Evolutionary conservation across 2,113 vertebrate species (phyloP), one percentile per base, ranked within the genome.

Genomic region (Centrocercus urophasianus): DNA sequence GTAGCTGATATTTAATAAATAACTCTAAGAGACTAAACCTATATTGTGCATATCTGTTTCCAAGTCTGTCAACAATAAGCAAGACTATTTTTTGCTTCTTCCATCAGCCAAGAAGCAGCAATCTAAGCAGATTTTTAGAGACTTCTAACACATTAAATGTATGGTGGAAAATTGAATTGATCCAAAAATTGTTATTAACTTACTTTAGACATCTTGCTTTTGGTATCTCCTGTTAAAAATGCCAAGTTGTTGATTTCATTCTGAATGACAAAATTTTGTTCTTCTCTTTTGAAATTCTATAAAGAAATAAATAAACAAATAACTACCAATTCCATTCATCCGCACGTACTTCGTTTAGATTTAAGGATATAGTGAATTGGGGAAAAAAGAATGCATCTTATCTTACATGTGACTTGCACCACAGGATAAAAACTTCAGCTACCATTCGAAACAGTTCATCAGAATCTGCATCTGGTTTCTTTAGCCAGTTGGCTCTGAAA

Each of bases 191-290:
- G 81, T 59, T 86, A 57, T 83, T 83, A 24, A 98, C 98, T 98
- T 98, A 99, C 99, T 98, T 99, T 99, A 40, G 99, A 98, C 98
- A 99, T 99, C 97, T 99, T 99, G 98, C 98, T 99, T 97, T 99
- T 99, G 97, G 97, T 99, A 95, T 99, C 99, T 83, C 99, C 99
- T 56, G 99, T 99, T 97, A 99, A 98, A 97, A 99, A 99, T 74
- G 99, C 98, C 83, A 99, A 98, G 95, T 99, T 99, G 97, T 99
- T 99, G 97, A 99, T 99, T 98, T 99, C 99, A 97, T 99, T 99
- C 93, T 99, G 99, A 96, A 99, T 99, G 89, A 99, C 99, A 98
- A 99, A 99, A 97, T 99, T 99, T 97, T 99, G 99, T 96, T 99
- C 99, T 96, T 99, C 99, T 96, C 99, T 98, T 98, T 99, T 99